Base-by-base conservation (phyloP, 2,888 invertebrate genomes). In the Drosophila niveifrons region DNA sequence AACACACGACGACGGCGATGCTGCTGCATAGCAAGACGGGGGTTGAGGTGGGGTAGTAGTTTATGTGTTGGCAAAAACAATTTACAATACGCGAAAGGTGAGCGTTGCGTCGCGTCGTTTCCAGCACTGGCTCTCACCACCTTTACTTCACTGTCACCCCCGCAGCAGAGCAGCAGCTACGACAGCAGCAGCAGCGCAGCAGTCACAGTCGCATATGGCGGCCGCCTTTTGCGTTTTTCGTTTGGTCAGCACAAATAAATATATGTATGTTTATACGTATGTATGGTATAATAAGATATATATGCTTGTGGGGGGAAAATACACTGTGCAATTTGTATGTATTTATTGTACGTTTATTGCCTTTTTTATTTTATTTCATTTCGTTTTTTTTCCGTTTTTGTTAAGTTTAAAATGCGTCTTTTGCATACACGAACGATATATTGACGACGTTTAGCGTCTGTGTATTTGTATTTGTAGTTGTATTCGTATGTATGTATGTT, bases 41-140 rank as follows among this genome's bases (percentile, higher is more conserved):
- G 48, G 39, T 28, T 23, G 23, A 6, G 23, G 41, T 13, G 51
- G 59, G 57, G 57, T 50, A 62, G 72, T 58, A 36, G 36, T 36
- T 36, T 36, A 46, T 73, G 50, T 82, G 69, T 84, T 87, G 75
- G 82, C 82, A 87, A 87, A 82, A 78, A 57, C 81, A 83, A 86
- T 83, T 83, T 81, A 84, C 82, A 86, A 83, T 72, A 88, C 78
- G 83, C 78, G 67, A 80, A 85, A 79, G 67, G 73, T 72, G 56
- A 78, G 70, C 77, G 46, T 31, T 18, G 72, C 76, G 77, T 77
- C 66, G 55, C 39, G 31, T 53, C 9, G 72, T 66, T 50, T 61
- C 64, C n/a, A 55, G 70, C 70, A 50, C 34, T 61, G 64, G 64
- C 68, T 74, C 63, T 57, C 82, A 71, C 75, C 78, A 71, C 83